These are phyloP conservation scores for Macrostomum lignano DNA, from an alignment of 1,140 invertebrate species.

Conservation along the genomic window DNA sequence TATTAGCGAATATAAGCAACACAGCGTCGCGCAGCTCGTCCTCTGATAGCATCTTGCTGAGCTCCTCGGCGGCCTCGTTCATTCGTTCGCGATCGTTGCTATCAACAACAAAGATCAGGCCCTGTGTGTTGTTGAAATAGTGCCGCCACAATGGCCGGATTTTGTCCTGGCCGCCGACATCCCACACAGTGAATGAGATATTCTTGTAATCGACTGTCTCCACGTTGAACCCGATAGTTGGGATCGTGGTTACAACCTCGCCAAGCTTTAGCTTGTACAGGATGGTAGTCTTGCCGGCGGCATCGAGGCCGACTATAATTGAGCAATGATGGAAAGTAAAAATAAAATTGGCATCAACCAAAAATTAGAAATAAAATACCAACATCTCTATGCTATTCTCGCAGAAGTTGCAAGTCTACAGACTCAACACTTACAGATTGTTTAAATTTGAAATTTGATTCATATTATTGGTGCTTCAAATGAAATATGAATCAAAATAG, in stretches of 20 bases:
- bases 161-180: constrained; percentile 29
- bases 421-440: too few species aligned
- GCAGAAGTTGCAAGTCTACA: too few species aligned
- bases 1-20: constrained; percentile 88
- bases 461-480: too few species aligned
- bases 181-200: constrained; percentile 29
- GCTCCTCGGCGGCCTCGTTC: constrained; percentile 63
- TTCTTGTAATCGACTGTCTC: constrained; percentile 18
- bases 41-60: constrained; percentile 85
- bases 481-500: too few species aligned
- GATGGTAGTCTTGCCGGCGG: constrained; percentile 89
- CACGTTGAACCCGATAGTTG: constrained; percentile 42
- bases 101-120: constrained; percentile 66
- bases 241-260: constrained; percentile 87
- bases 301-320: constrained; percentile 61
- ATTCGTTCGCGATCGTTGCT: constrained; percentile 85
- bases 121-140: constrained; percentile 19
- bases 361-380: too few species aligned
- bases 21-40: constrained; percentile 87
- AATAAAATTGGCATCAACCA: too few species aligned
- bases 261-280: constrained; percentile 82
- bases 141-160: constrained; percentile 25
- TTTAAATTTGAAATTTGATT: too few species aligned
- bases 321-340: too few species aligned
- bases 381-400: too few species aligned